Conservation (phyloP, 1,140 invertebrate genomes). For the Nasonia vitripennis region DNA sequence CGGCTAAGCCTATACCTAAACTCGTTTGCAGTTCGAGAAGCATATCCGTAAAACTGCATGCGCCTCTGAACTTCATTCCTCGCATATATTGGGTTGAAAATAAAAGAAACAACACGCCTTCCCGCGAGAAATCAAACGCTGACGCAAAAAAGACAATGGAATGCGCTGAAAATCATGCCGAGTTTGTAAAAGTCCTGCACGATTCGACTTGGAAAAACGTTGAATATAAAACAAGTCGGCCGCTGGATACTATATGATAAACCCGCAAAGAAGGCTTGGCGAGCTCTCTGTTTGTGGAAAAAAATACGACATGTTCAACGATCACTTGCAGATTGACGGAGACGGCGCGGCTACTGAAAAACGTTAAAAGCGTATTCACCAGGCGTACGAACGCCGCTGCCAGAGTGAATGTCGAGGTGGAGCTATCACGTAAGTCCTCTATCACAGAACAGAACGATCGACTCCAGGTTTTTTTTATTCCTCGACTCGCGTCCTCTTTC, state of each 20-base stretch:
- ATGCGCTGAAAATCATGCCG: neutral
- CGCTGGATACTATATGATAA: neutral
- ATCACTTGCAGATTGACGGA: conserved; percentile 90
- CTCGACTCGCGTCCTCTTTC: conserved; percentile 24
- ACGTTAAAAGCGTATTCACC: conserved; percentile 92
- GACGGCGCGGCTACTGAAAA: conserved; percentile 94
- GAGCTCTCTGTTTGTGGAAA: conserved; percentile 58
- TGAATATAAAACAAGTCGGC: neutral
- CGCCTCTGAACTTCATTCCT: neutral
- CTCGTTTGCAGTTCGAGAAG: neutral
- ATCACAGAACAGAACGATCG: neutral
- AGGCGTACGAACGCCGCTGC: conserved; percentile 83
- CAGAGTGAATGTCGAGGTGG: conserved; percentile 88
- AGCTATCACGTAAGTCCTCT: conserved; percentile 91
- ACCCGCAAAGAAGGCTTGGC: conserved; percentile 31
- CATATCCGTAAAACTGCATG: neutral
- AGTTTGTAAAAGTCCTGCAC: neutral
- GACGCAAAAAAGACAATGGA: neutral
- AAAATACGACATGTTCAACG: conserved; percentile 35
- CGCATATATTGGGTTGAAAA: neutral
- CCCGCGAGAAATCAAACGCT: neutral
- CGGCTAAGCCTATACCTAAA: neutral
- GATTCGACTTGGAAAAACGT: neutral
- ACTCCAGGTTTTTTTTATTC: neutral
- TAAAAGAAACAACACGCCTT: neutral